A percentile compares a stretch with the other conserved stretches of the same genome.
Evolutionary conservation across 2,888 invertebrate genomes (phyloP).

Genomic region (Cheilosia variabilis): DNA sequence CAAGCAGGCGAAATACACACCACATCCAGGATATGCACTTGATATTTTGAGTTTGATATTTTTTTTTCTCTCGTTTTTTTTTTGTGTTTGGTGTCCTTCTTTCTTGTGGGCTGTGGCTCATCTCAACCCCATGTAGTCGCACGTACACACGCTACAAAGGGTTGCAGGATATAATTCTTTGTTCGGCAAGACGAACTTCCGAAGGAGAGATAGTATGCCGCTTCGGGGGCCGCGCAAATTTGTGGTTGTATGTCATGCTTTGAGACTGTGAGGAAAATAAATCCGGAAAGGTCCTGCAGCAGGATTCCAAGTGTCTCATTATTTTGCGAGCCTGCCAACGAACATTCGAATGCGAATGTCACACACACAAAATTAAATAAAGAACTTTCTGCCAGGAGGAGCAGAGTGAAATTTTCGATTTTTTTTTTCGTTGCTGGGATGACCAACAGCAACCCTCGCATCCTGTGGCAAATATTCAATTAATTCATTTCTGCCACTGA

Average conservation of each 20-base stretch:
- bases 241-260: slow-evolving; percentile 46
- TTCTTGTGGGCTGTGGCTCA: slow-evolving; percentile 37
- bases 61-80: slow-evolving; percentile 4
- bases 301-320: slow-evolving; percentile 68
- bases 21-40: slow-evolving; percentile 74
- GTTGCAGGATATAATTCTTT: slow-evolving; percentile 63
- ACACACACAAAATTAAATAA: background rate
- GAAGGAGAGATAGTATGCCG: slow-evolving; percentile 54
- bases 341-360: background rate
- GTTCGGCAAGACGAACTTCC: slow-evolving; percentile 69
- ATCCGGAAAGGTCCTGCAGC: slow-evolving; percentile 61
- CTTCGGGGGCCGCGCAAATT: slow-evolving; percentile 57
- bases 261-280: slow-evolving; percentile 42
- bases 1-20: slow-evolving; percentile 72
- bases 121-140: slow-evolving; percentile 21
- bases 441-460: slow-evolving; percentile 42
- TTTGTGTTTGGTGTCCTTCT: background rate
- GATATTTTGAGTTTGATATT: slow-evolving; percentile 71
- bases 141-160: slow-evolving; percentile 45
- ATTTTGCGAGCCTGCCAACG: slow-evolving; percentile 45
- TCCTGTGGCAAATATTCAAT: slow-evolving; percentile 70
- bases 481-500: slow-evolving; percentile 75
- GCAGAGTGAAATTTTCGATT: slow-evolving; percentile 41
- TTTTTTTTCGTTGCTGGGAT: slow-evolving; percentile 21
- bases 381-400: slow-evolving; percentile 34